Conservation (phyloP, 2,888 invertebrate species). For the Mimumesa dahlbomi region DNA sequence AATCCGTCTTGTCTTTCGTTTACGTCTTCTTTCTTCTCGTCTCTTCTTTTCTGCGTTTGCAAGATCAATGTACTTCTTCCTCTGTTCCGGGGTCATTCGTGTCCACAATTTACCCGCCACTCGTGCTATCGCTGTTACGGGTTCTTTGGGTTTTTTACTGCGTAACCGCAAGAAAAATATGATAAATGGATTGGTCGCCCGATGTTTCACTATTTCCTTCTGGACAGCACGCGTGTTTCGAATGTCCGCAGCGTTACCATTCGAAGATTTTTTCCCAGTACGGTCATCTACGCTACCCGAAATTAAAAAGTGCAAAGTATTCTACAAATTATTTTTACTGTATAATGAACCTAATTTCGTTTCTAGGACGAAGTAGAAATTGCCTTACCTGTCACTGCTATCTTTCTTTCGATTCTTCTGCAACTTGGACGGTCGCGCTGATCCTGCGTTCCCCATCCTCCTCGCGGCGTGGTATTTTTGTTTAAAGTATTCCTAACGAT, state of each 20-base stretch:
- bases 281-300: slow-evolving; percentile 61
- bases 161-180: slow-evolving; percentile 73
- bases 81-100: slow-evolving; percentile 68
- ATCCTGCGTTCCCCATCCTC: slow-evolving; percentile 53
- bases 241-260: background rate
- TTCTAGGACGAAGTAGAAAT: slow-evolving; percentile 21
- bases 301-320: slow-evolving; percentile 62
- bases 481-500: background rate
- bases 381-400: slow-evolving; percentile 43
- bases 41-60: slow-evolving; percentile 73
- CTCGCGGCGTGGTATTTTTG: background rate
- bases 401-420: slow-evolving; percentile 37
- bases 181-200: slow-evolving; percentile 75
- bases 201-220: slow-evolving; percentile 15
- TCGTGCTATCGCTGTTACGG: slow-evolving; percentile 70
- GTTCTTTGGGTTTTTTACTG: slow-evolving; percentile 68
- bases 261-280: slow-evolving; percentile 13
- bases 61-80: slow-evolving; percentile 73
- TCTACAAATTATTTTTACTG: slow-evolving; percentile 8
- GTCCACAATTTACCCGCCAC: slow-evolving; percentile 75
- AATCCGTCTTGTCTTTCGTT: no score
- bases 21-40: slow-evolving; percentile 60
- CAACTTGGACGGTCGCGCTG: slow-evolving; percentile 23
- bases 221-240: slow-evolving; percentile 15
- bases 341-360: background rate